A percentile compares a stretch with the other conserved stretches of the same genome.
Conservation (phyloP, 2,797 vertebrate genomes). For the Acanthis flammea region DNA sequence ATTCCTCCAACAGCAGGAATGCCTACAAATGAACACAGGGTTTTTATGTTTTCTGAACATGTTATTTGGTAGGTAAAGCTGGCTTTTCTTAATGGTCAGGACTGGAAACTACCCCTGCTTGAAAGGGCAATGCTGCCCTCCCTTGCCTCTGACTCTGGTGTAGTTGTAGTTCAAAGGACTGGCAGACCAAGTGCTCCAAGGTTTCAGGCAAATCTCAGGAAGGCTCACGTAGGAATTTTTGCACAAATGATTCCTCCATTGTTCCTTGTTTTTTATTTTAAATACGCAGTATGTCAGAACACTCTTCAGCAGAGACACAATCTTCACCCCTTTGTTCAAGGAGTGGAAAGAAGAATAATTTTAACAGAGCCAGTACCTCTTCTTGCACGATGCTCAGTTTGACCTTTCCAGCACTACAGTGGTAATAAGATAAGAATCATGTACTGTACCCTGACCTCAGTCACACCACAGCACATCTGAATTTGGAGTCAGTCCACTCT, state of each 20-base stretch:
- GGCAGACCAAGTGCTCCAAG: background rate
- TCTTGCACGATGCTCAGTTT: background rate
- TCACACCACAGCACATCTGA: background rate
- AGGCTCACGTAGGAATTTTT: background rate
- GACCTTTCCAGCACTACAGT: background rate
- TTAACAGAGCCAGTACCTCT: background rate
- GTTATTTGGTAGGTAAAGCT: background rate
- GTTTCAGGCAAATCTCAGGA: background rate
- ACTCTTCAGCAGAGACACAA: background rate
- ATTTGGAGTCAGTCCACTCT: background rate
- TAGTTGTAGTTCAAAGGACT: background rate
- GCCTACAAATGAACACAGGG: background rate
- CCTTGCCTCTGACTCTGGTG: background rate
- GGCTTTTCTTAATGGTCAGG: background rate
- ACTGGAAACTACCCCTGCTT: background rate
- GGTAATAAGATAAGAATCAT: slow-evolving; percentile 30
- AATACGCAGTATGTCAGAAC: background rate
- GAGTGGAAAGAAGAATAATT: background rate
- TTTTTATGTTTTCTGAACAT: background rate
- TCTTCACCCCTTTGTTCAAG: background rate
- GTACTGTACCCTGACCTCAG: slow-evolving; percentile 9
- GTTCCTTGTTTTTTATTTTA: background rate
- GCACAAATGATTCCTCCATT: background rate
- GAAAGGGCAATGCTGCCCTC: background rate
- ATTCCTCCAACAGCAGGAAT: background rate